Base-by-base conservation (phyloP, 2,797 vertebrate genomes). In the Carduelis carduelis region DNA sequence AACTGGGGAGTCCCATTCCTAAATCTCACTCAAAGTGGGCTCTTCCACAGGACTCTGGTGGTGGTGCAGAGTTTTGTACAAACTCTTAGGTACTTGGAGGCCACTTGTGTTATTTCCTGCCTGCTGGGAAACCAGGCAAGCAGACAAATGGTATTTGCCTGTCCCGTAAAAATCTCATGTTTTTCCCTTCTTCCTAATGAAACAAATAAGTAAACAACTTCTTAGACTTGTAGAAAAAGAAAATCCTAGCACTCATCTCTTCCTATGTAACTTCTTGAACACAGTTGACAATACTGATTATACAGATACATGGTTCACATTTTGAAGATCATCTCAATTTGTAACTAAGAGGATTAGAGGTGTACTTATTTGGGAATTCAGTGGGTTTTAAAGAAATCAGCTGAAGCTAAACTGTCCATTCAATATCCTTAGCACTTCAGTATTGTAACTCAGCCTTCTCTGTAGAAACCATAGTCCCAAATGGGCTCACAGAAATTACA, bases 401-500 rank as follows among this genome's bases (percentile, higher is more conserved):
- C 8, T 70, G 30, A 70, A 66, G 50, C 14, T 12, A 35, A 83
- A 39, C 9, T 1, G 1, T 70, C 11, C 3, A 11, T 50, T 74
- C 39, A 27, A 3, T 30, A 27, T 46, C 18, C 7, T 50, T 74
- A 32, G 21, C n/a, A 39, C 15, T 32, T 55, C 0, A 1, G 1
- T 68, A 30, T 41, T 21, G 23, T 66, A n/a, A n/a, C 35, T 84
- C 10, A 44, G 1, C 19, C 78, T 55, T 71, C 61, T 69, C 24
- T 66, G 30, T 50, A 49, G 69, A 86, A 78, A 28, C 12, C 13
- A 6, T 20, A 70, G 52, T 43, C 4, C 2, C 27, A 34, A 37
- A 49, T 7, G 27, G 9, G 3, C 24, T 41, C 19, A 22, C 8
- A 30, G 43, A 63, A 81, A 5, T 34, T 83, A 64, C 0, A 0